Percentiles rank a stretch among this genome's conserved stretches.
Conservation (phyloP, 2,888 invertebrate genomes). For the Helleia helle region DNA sequence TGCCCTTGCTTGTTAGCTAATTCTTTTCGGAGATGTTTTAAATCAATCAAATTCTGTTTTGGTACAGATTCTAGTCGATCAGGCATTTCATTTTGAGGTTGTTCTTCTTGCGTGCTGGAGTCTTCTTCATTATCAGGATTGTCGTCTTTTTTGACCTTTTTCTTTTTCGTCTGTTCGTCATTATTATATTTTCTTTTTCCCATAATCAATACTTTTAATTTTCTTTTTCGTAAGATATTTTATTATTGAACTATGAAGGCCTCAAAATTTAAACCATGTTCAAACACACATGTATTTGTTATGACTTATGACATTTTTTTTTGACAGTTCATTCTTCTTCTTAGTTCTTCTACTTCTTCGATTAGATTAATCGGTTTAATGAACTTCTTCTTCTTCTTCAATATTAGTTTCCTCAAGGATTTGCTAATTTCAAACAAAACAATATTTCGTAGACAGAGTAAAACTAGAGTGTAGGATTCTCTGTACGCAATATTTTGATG, state of each 20-base stretch:
- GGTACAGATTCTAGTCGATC: constrained; percentile 23
- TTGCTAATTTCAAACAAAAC: too few relatives aligned
- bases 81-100: constrained; percentile 38
- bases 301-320: constrained; percentile 19
- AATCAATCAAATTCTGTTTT: constrained; percentile 59
- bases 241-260: too few relatives aligned
- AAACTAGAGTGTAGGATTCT: too few relatives aligned
- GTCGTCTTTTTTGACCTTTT: constrained; percentile 35
- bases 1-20: constrained; percentile 66
- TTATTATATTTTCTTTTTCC: constrained; percentile 51
- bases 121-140: constrained; percentile 22
- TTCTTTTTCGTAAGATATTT: too few relatives aligned
- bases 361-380: too few relatives aligned
- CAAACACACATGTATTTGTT: constrained; percentile 34
- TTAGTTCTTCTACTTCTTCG: too few relatives aligned
- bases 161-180: constrained; percentile 27
- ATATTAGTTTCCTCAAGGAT: too few relatives aligned
- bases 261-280: background rate
- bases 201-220: constrained; percentile 31
- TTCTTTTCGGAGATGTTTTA: constrained; percentile 75
- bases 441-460: too few relatives aligned
- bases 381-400: too few relatives aligned
- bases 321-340: too few relatives aligned
- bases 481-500: too few relatives aligned
- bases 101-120: constrained; percentile 24